These are phyloP conservation scores for Podarcis raffonei DNA, from an alignment of 2,113 vertebrate genomes.

Conservation along the genomic window DNA sequence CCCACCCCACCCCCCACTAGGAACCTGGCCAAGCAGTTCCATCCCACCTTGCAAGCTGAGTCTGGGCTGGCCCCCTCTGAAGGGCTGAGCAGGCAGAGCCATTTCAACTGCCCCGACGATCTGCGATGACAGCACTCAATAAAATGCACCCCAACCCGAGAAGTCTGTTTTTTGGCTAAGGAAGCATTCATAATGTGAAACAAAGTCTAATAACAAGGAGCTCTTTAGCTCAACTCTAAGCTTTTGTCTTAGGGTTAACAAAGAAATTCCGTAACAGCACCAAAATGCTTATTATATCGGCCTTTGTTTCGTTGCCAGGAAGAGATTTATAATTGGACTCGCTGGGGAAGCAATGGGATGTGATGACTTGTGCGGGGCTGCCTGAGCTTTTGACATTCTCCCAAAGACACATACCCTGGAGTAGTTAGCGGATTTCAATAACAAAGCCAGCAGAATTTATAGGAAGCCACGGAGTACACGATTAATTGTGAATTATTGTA, in stretches of 20 bases:
- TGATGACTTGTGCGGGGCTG: conserved; percentile 70
- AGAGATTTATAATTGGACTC: conserved; percentile 69
- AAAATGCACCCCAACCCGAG: conserved; percentile 18
- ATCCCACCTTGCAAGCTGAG: too few species aligned
- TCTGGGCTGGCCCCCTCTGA: too few species aligned
- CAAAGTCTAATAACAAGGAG: conserved; percentile 55
- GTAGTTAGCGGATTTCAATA: conserved; percentile 45
- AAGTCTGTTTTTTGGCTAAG: conserved; percentile 51
- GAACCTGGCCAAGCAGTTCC: too few species aligned
- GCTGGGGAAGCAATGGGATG: conserved; percentile 72
- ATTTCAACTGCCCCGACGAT: neutral
- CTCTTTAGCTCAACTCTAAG: conserved; percentile 54
- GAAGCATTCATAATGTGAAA: conserved; percentile 50
- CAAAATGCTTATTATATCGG: conserved; percentile 66
- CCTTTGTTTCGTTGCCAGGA: conserved; percentile 76
- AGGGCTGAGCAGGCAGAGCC: too few species aligned
- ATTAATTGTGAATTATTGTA: conserved; percentile 37
- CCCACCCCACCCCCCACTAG: too few species aligned
- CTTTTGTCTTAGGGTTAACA: conserved; percentile 52
- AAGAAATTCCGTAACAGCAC: conserved; percentile 66
- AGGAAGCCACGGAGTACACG: conserved; percentile 39
- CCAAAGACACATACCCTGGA: conserved; percentile 40
- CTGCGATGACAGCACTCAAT: conserved; percentile 4
- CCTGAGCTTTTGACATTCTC: conserved; percentile 68
- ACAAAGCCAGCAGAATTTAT: conserved; percentile 22